Percentiles rank a stretch among this genome's conserved stretches.
Conservation (phyloP, 2,888 invertebrate genomes). For the Lasioglossum oenotherae region DNA sequence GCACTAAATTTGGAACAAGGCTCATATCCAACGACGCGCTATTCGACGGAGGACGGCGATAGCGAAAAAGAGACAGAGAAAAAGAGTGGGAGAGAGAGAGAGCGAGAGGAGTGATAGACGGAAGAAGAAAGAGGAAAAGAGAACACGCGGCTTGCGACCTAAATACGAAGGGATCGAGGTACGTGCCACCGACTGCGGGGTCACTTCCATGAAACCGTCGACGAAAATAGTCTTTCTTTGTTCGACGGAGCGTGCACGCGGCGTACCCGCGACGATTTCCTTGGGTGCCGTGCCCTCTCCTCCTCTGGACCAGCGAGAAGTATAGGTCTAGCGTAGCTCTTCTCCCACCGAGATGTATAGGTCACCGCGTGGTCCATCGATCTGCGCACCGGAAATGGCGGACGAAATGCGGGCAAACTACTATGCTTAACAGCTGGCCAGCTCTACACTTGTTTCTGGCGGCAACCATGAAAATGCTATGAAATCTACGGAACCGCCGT, state of each 20-base stretch:
- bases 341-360: conserved; percentile 7
- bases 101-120: not conserved
- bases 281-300: conserved; percentile 7
- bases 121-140: not conserved
- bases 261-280: not conserved
- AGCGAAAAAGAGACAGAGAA: conserved; percentile 4
- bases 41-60: conserved; percentile 37
- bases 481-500: too few relatives aligned
- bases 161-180: conserved; percentile 73
- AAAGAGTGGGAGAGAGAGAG: not conserved
- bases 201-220: conserved; percentile 72
- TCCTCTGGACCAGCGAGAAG: conserved; percentile 6
- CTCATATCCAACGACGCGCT: conserved; percentile 59
- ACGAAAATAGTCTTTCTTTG: conserved; percentile 75
- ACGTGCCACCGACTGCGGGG: conserved; percentile 57
- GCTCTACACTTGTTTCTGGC: not conserved
- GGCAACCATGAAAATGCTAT: not conserved
- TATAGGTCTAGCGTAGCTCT: not conserved
- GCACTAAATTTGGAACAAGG: conserved; percentile 72
- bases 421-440: not conserved
- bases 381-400: conserved; percentile 10
- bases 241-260: conserved; percentile 61
- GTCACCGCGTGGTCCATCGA: conserved; percentile 36
- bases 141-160: conserved; percentile 68
- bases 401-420: not conserved